Evolutionary conservation across 2,113 vertebrate genomes (phyloP), one percentile per base, ranked within the genome.

Genomic region (Oreochromis spilurus): DNA sequence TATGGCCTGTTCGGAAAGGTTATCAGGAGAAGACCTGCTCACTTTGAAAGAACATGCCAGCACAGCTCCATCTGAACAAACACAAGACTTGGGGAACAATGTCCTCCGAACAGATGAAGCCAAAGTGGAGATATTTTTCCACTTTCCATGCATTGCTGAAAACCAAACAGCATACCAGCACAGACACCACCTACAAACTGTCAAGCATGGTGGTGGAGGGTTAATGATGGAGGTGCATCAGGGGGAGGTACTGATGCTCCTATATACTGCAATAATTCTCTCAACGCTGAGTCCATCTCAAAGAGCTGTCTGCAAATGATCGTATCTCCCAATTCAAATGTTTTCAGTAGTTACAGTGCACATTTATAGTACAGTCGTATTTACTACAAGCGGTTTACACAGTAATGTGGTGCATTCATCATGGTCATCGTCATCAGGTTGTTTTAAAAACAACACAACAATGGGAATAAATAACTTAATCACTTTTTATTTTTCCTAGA

Each of bases 401-500:
- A 26, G 67, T 75, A 70, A 70, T 70, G n/a, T 24, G 58, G 31
- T 62, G 26, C 26, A 36, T 65, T 36, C 60, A 65, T 65, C 60
- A n/a, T n/a, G 10, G 9, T 17, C n/a, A 65, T 36, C 1, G 2
- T 6, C 60, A 65, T 36, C 4, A 52, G 16, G 19, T 13, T 53
- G 26, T 72, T 45, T 72, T 45, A 8, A 11, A 21, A 57, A 81
- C 14, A 62, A 85, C 8, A 84, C 55, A 72, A 62, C 48, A 31
- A 5, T 57, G 17, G 62, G 11, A 29, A 57, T 75, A 82, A 88
- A 50, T 89, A 88, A 87, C 80, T 86, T 53, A 86, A 94, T 89
- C 85, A 58, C 54, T 85, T 94, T 95, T 93, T 93, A 87, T 90
- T 94, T 91, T 92, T 85, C 43, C 91, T 91, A 60, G 90, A 93